Base-by-base conservation (phyloP, 1,140 invertebrate genomes). In the Drosophila parvula region DNA sequence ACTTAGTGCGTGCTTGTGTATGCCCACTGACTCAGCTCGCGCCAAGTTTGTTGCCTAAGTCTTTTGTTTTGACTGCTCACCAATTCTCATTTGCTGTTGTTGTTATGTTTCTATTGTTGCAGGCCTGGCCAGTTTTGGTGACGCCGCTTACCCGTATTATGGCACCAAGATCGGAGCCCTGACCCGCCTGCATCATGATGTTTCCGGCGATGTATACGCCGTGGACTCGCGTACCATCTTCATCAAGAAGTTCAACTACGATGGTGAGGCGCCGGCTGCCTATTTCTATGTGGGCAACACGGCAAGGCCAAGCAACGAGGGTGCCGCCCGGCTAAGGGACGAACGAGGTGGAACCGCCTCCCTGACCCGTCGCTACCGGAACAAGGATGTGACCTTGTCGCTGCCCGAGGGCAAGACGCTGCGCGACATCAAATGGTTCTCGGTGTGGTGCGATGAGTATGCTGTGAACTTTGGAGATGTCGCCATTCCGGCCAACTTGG, bases 391-490 rank as follows among this genome's bases (percentile, higher is more conserved):
- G 62, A 97, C 97, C 4, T 92, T 98, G 18, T 96, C 96, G 2
- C 92, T 98, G 74, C 97, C 97, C 0, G 96, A 97, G 69, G 96
- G 96, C 22, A 96, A 96, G 91, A 97, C 95, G 7, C 93, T 98
- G 45, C 94, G 94, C n/a, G 91, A 96, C 89, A 94, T 98, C 79
- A 95, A 95, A 78, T 98, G 97, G 96, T 96, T 98, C 89, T 95
- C 96, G 14, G 95, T 98, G 2, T 98, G 96, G 96, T 98, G 97
- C 91, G 96, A 98, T 81, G 96, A 97, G 89, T 98, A 96, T 82
- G 93, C 96, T 34, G 97, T 98, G 88, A 97, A 98, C 92, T 98
- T 98, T 82, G 97, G 97, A 12, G 96, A 98, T 78, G 95, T 98
- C 22, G 94, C 94, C 79, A 96, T 98, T 74, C 95, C 96, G 0